A percentile compares a stretch with the other conserved stretches of the same genome.
Conservation (phyloP, 2,797 vertebrate species). For the Chelonia mydas region DNA sequence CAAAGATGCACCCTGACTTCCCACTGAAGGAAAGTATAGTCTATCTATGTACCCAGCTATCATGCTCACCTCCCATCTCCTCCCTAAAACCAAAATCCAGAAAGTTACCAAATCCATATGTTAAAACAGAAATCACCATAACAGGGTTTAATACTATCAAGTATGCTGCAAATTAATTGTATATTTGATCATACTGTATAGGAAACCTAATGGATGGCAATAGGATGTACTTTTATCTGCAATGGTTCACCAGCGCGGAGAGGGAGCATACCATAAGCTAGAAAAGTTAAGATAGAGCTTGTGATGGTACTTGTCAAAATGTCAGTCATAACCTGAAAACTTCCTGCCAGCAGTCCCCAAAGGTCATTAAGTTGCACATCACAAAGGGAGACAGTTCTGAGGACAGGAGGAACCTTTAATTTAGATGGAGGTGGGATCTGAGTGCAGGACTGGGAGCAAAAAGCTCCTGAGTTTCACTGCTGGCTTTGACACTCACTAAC, state of each 20-base stretch:
- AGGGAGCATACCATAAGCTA: background rate
- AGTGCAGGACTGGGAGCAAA: constrained; percentile 36
- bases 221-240: background rate
- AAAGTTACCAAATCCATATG: background rate
- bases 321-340: constrained; percentile 65
- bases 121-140: background rate
- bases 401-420: constrained; percentile 32
- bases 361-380: constrained; percentile 29
- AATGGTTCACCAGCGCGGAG: constrained; percentile 1
- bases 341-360: constrained; percentile 55
- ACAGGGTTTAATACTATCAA: background rate
- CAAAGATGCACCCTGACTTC: background rate
- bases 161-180: background rate
- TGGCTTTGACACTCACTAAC: background rate
- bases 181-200: background rate
- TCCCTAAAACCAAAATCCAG: background rate
- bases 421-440: constrained; percentile 49
- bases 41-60: background rate
- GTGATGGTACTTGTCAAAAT: constrained; percentile 67
- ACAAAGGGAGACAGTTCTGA: constrained; percentile 30
- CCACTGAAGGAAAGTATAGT: background rate
- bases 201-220: background rate
- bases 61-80: background rate
- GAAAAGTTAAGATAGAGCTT: constrained; percentile 38
- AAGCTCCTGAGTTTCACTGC: background rate